phyloP scores from a whole-genome alignment of 2,888 invertebrate species.

The Ichneumoninae sp. region DNA sequence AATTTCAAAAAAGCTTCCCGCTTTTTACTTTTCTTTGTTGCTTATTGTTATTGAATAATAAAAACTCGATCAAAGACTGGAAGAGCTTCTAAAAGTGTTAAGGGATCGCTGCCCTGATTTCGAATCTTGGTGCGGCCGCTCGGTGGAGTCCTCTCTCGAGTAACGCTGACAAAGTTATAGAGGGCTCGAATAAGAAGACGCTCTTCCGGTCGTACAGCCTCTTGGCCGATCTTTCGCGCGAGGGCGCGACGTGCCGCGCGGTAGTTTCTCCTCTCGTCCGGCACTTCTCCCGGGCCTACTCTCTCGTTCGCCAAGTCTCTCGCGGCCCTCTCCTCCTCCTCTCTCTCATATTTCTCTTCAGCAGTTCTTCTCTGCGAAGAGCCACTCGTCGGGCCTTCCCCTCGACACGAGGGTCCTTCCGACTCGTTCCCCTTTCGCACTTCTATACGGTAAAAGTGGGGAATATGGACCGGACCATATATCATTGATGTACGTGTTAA shows the following conservation, averaged over 20 bases:
- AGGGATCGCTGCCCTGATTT: constrained; percentile 48
- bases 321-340: constrained; percentile 41
- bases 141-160: constrained; percentile 47
- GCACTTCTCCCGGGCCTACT: constrained; percentile 43
- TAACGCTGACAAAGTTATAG: constrained; percentile 70
- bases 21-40: not conserved
- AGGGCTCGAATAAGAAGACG: constrained; percentile 59
- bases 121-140: constrained; percentile 25
- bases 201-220: constrained; percentile 40
- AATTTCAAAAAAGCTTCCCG: too few relatives aligned
- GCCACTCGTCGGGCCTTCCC: constrained; percentile 81
- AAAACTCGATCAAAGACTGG: not conserved
- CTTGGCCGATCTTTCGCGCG: constrained; percentile 49
- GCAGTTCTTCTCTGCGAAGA: constrained; percentile 68
- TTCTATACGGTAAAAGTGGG: too few relatives aligned
- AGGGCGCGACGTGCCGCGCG: constrained; percentile 32
- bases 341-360: constrained; percentile 49
- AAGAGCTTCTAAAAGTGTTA: not conserved
- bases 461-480: too few relatives aligned
- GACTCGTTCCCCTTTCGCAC: constrained; percentile 70
- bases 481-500: too few relatives aligned
- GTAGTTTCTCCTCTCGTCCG: constrained; percentile 45
- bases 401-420: constrained; percentile 80
- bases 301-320: constrained; percentile 48
- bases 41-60: not conserved